A percentile compares a stretch with the other conserved stretches of the same genome.
Evolutionary conservation across 92 coral and sea anemone genomes (phyloP).

Genomic region (Pocillopora grandis): DNA sequence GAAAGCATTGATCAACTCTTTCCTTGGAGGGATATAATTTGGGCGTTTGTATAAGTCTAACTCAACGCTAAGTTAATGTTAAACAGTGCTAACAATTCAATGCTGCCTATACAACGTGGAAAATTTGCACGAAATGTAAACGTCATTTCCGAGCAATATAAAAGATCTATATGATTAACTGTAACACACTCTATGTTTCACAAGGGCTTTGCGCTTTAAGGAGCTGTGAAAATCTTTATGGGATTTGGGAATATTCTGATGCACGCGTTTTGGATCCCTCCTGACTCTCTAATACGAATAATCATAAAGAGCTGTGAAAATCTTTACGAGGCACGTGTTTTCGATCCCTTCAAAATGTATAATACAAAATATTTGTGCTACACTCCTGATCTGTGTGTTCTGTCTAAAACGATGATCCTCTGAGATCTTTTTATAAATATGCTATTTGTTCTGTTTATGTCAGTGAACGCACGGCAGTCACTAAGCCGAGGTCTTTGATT

Average conservation of each 20-base stretch:
- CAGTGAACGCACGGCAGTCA: conserved; percentile 27
- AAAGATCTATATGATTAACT: too few relatives aligned
- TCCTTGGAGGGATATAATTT: neutral
- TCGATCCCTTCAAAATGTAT: neutral
- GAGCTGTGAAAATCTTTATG: neutral
- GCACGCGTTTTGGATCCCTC: too few relatives aligned
- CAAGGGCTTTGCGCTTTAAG: too few relatives aligned
- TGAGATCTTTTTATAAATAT: neutral
- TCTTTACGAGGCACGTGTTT: neutral
- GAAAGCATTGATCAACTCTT: neutral
- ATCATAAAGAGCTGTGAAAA: neutral
- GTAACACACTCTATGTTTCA: too few relatives aligned
- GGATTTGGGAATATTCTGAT: too few relatives aligned
- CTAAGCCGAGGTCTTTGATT: conserved; percentile 32
- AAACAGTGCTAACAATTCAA: too few relatives aligned
- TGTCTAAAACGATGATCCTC: neutral
- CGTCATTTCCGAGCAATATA: too few relatives aligned
- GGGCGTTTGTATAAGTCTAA: neutral
- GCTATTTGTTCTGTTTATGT: neutral
- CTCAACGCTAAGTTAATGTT: too few relatives aligned
- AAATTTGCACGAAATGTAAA: too few relatives aligned
- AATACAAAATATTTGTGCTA: neutral
- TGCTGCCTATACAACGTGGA: too few relatives aligned
- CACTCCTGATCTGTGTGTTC: neutral
- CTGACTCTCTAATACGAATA: too few relatives aligned